Evolutionary conservation across 1,140 invertebrate species (phyloP).

Genomic region (Drosophila pallidifrons): DNA sequence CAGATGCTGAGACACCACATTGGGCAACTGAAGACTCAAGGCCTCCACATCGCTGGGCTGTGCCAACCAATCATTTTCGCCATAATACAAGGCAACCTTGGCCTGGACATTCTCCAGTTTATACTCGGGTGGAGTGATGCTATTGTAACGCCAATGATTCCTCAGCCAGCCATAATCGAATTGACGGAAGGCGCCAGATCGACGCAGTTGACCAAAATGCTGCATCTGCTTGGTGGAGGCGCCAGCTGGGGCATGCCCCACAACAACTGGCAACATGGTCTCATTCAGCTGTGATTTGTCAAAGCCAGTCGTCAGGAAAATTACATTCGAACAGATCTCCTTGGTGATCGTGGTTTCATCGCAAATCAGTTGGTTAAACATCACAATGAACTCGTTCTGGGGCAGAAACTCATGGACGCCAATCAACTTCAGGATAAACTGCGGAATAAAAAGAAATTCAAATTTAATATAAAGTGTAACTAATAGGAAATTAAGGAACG

Average conservation of each 20-base stretch:
- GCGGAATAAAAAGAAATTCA: background rate
- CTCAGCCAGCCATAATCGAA: conserved; percentile 85
- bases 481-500: background rate
- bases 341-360: conserved; percentile 84
- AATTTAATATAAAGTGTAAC: background rate
- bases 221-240: conserved; percentile 91
- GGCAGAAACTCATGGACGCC: conserved; percentile 87
- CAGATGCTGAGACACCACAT: conserved; percentile 84
- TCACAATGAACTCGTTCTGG: conserved; percentile 83
- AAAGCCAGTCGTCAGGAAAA: conserved; percentile 87
- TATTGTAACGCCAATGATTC: conserved; percentile 85
- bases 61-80: conserved; percentile 88
- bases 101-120: conserved; percentile 86
- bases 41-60: conserved; percentile 85
- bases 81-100: conserved; percentile 88
- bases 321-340: conserved; percentile 86
- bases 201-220: conserved; percentile 88
- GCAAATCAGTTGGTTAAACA: conserved; percentile 85
- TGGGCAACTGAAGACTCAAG: conserved; percentile 84
- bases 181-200: conserved; percentile 85
- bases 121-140: conserved; percentile 87
- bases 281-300: conserved; percentile 86
- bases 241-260: conserved; percentile 91
- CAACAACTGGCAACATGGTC: conserved; percentile 90
- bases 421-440: conserved; percentile 82